Evolutionary conservation across 2,113 vertebrate genomes (phyloP), one percentile per base, ranked within the genome.

Genomic region (Lepisosteus oculatus): DNA sequence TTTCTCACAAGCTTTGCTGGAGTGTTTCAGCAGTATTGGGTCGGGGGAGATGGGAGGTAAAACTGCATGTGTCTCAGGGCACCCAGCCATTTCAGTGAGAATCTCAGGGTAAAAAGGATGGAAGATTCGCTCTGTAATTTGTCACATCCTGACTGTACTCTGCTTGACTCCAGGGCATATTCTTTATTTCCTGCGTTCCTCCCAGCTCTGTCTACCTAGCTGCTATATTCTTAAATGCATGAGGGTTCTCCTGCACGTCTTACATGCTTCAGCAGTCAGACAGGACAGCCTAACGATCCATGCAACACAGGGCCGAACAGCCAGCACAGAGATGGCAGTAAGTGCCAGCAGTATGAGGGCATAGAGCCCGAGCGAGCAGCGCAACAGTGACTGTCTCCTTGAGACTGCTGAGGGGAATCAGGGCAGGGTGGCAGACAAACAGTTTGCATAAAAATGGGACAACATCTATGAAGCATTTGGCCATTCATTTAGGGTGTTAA

Each of bases 111-210:
- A 76, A 61, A 68, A 75, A 71, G 73, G 72, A 79, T 76, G n/a
- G 77, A 70, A 71, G 45, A 80, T 78, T 77, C 79, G 64, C 70
- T 64, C 76, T 76, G 59, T 75, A 77, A 75, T 76, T 87, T 88
- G 83, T 85, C 57, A 71, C 62, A 70, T 78, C 72, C 83, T 82
- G 78, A 79, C 83, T 77, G 77, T 76, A 63, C 70, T 71, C 78
- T 80, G 77, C 84, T 81, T 86, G 77, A 80, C 69, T 78, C 83
- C 72, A 61, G 67, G 59, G 69, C 68, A 56, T 62, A 59, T 72
- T 72, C 81, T 83, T 85, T 86, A 88, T 86, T 84, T 82, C 84
- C 79, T 78, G 85, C 66, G 69, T 70, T 79, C 76, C 78, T 83
- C 72, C 65, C 15, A 71, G 74, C 70, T 73, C 74, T 69, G 73